These are phyloP conservation scores for Rhincodon typus DNA, from an alignment of 2,797 vertebrate genomes.

Conservation along the genomic window DNA sequence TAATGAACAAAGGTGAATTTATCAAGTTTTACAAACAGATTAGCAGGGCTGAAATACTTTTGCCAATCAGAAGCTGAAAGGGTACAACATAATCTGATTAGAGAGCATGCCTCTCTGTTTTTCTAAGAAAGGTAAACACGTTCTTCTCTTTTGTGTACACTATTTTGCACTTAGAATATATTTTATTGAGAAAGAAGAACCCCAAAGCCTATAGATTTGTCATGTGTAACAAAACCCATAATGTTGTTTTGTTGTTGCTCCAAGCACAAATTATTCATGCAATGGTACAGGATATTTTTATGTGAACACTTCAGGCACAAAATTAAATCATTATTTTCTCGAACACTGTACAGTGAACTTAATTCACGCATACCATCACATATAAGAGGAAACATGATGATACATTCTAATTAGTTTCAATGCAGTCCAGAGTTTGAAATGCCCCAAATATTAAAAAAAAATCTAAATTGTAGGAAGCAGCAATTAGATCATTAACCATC, in stretches of 20 bases:
- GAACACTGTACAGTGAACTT: not conserved
- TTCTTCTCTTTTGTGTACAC: not conserved
- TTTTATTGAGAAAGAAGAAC: slow-evolving; percentile 10
- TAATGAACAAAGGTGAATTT: not conserved
- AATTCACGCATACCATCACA: slow-evolving; percentile 18
- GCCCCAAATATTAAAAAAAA: not conserved
- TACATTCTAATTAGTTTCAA: not conserved
- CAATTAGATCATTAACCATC: not conserved
- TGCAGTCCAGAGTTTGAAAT: not conserved
- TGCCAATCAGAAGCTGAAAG: not conserved
- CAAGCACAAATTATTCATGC: slow-evolving; percentile 27
- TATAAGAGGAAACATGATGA: not conserved
- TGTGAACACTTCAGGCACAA: slow-evolving; percentile 17
- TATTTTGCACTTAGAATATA: not conserved
- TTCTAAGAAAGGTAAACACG: not conserved
- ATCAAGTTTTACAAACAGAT: not conserved
- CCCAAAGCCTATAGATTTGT: slow-evolving; percentile 25
- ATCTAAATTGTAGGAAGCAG: not conserved
- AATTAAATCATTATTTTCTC: slow-evolving; percentile 21
- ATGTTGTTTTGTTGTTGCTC: slow-evolving; percentile 28
- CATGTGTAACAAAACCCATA: slow-evolving; percentile 28
- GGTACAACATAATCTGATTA: not conserved
- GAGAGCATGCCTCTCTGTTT: not conserved
- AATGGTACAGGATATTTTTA: not conserved
- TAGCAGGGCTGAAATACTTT: not conserved